phyloP scores from a whole-genome alignment of 2,113 vertebrate species.

The Aegotheles bennettii region DNA sequence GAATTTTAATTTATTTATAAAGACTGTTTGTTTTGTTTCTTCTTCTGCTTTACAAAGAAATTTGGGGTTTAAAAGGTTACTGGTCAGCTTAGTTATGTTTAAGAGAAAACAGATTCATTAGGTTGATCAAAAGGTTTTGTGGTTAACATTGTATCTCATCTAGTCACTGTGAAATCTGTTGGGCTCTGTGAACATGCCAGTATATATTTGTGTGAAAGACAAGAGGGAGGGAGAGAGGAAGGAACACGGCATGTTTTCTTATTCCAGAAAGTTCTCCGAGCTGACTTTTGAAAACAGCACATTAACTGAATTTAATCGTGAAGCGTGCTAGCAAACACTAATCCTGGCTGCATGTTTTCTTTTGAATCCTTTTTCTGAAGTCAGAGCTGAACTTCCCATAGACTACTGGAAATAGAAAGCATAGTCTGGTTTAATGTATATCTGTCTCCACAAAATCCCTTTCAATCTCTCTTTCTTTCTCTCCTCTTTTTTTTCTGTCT shows the following conservation, averaged over 20 bases:
- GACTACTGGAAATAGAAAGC: conserved; percentile 41
- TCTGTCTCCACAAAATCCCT: conserved; percentile 42
- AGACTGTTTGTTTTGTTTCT: conserved; percentile 76
- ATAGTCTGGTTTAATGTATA: conserved; percentile 30
- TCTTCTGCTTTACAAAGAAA: conserved; percentile 12
- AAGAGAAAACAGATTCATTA: neutral
- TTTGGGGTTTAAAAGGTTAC: conserved; percentile 45
- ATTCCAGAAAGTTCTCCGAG: conserved; percentile 8
- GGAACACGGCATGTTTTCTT: conserved; percentile 2
- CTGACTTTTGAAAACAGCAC: conserved; percentile 19
- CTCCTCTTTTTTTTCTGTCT: neutral
- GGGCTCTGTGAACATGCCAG: neutral
- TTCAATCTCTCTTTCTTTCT: conserved; percentile 8
- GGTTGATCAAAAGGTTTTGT: neutral
- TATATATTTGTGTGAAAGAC: neutral
- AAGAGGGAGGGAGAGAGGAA: neutral
- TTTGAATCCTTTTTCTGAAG: conserved; percentile 48
- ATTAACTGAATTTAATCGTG: conserved; percentile 41
- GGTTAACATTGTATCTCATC: neutral
- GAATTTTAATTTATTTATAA: conserved; percentile 85
- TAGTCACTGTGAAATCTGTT: neutral
- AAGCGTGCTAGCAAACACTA: conserved; percentile 37
- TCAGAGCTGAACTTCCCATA: conserved; percentile 39
- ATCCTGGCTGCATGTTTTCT: conserved; percentile 43
- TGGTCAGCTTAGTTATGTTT: neutral